phyloP scores from a whole-genome alignment of 2,888 invertebrate species.

The Pseudoips prasinana region DNA sequence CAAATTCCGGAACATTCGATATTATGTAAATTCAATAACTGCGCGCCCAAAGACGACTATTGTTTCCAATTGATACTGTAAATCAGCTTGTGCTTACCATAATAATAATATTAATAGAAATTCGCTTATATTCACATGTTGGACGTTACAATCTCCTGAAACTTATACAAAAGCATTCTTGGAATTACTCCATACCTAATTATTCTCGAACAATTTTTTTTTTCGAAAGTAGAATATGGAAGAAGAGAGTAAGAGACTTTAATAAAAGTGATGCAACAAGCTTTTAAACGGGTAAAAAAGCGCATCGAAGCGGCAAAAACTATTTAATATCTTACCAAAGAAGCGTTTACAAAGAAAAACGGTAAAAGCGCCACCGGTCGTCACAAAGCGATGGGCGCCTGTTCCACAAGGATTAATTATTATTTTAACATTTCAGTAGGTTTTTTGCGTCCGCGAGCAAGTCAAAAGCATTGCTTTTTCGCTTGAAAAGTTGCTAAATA shows the following conservation, averaged over 20 bases:
- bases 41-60: conserved; percentile 39
- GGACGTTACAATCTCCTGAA: too few species aligned
- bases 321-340: conserved; percentile 75
- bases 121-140: not conserved
- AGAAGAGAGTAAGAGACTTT: too few species aligned
- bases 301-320: conserved; percentile 67
- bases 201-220: too few species aligned
- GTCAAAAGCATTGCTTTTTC: conserved; percentile 77
- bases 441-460: conserved; percentile 72
- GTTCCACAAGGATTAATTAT: conserved; percentile 76
- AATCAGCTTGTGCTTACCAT: conserved; percentile 28
- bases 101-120: conserved; percentile 23
- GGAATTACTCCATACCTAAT: too few species aligned
- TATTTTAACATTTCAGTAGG: conserved; percentile 76
- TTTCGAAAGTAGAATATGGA: too few species aligned
- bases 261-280: too few species aligned
- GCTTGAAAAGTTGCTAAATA: conserved; percentile 78
- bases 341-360: conserved; percentile 61
- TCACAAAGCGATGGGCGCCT: conserved; percentile 51
- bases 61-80: conserved; percentile 46
- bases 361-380: conserved; percentile 57
- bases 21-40: conserved; percentile 68
- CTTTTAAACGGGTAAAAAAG: conserved; percentile 55
- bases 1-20: conserved; percentile 42
- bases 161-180: too few species aligned